phyloP scores from a whole-genome alignment of 2,888 invertebrate species.

The Alviniconcha strummeri region DNA sequence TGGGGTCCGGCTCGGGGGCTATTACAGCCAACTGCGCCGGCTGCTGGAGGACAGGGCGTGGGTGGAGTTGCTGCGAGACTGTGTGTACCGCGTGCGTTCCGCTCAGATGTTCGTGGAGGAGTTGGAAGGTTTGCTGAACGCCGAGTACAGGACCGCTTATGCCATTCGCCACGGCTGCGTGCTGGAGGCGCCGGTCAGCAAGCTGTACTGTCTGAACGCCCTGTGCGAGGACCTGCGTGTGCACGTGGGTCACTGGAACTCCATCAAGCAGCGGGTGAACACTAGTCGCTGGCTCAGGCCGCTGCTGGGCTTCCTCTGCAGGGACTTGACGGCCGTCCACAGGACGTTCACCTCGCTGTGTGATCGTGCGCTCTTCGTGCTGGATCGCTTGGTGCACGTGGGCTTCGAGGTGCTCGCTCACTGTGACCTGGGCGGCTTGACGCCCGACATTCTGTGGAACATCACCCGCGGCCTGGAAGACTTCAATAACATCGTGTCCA shows the following conservation, averaged over 20 bases:
- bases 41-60: conserved; percentile 63
- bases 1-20: conserved; percentile 54
- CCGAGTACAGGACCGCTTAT: conserved; percentile 65
- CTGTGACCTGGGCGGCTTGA: conserved; percentile 64
- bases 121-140: conserved; percentile 58
- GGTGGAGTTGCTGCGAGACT: conserved; percentile 66
- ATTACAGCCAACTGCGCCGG: conserved; percentile 60
- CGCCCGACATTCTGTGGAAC: conserved; percentile 70
- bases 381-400: conserved; percentile 66
- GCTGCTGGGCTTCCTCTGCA: conserved; percentile 58
- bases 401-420: conserved; percentile 72
- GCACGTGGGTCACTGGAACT: conserved; percentile 70
- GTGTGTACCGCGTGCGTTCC: conserved; percentile 51
- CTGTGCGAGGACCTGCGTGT: conserved; percentile 71
- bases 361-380: conserved; percentile 66
- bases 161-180: conserved; percentile 63
- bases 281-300: conserved; percentile 66
- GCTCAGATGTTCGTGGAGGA: conserved; percentile 64
- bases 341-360: conserved; percentile 56
- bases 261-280: conserved; percentile 67
- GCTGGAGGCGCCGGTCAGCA: conserved; percentile 59
- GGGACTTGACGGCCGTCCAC: conserved; percentile 61
- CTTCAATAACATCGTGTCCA: conserved; percentile 67
- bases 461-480: conserved; percentile 71
- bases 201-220: conserved; percentile 67